Percentiles rank a stretch among this genome's conserved stretches.
These are phyloP conservation scores for Trididemnum clinides DNA, from an alignment of 23 tunicate genomes.

Conservation along the genomic window DNA sequence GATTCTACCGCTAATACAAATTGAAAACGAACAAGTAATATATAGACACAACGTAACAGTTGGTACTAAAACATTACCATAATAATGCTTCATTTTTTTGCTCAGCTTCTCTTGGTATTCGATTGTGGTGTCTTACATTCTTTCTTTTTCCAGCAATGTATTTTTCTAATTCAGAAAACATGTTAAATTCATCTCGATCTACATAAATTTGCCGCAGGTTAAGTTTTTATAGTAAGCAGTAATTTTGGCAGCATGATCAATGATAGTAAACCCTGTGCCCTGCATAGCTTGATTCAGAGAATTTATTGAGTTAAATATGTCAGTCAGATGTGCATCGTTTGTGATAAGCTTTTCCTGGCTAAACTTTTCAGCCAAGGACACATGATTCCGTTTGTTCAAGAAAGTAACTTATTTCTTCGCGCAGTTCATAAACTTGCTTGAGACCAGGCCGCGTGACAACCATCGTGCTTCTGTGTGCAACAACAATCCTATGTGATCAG, in stretches of 20 bases:
- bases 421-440: conserved; percentile 58
- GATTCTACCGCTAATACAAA: too few species aligned
- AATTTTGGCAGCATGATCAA: conserved; percentile 52
- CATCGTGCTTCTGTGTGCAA: conserved; percentile 48
- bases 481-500: conserved; percentile 51
- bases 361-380: conserved; percentile 46
- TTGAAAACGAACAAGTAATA: too few species aligned
- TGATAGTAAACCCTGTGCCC: conserved; percentile 49
- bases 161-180: conserved; percentile 24
- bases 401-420: conserved; percentile 47
- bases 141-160: conserved; percentile 1
- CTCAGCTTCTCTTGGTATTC: conserved; percentile 30
- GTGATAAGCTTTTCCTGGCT: conserved; percentile 41
- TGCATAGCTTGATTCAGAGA: conserved; percentile 56
- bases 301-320: conserved; percentile 48
- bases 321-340: conserved; percentile 56
- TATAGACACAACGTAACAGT: too few species aligned
- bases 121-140: conserved; percentile 5
- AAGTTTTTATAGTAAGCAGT: conserved; percentile 36
- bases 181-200: conserved; percentile 10
- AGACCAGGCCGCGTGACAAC: conserved; percentile 50
- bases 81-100: conserved; percentile 6
- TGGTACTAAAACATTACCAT: conserved; percentile 1
- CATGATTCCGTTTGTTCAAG: conserved; percentile 39
- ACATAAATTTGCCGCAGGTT: conserved; percentile 30